Evolutionary conservation across 2,797 vertebrate species (phyloP).

Genomic region (Hirundo rustica): DNA sequence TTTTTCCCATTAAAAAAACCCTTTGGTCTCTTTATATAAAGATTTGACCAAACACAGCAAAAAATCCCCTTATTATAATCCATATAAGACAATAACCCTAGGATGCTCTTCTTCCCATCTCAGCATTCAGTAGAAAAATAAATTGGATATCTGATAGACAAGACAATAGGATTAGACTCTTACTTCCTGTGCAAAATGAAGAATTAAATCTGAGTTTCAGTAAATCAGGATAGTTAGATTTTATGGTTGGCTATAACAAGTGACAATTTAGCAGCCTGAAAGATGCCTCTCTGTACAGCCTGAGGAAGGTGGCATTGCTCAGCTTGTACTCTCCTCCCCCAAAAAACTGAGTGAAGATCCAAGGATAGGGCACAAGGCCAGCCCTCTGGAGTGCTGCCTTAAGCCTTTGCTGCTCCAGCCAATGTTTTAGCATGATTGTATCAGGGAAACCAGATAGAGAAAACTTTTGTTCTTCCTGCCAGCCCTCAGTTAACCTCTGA

Average conservation of each 20-base stretch:
- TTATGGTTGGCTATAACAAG: not conserved
- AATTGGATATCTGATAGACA: not conserved
- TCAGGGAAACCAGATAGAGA: not conserved
- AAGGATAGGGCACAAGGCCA: not conserved
- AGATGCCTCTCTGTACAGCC: not conserved
- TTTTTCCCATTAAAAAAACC: not conserved
- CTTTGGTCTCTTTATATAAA: not conserved
- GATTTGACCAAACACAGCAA: not conserved
- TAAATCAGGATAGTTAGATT: not conserved
- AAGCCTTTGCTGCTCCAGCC: not conserved
- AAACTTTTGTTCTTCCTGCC: constrained; percentile 16
- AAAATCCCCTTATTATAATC: not conserved
- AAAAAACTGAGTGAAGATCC: not conserved
- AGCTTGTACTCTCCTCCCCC: not conserved
- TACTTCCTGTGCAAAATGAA: not conserved
- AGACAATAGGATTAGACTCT: not conserved
- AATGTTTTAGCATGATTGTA: not conserved
- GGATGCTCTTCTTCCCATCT: not conserved
- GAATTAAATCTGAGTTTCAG: not conserved
- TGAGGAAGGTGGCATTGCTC: not conserved
- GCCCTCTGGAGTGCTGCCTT: not conserved
- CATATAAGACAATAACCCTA: not conserved
- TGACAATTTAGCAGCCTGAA: not conserved
- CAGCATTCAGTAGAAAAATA: not conserved
- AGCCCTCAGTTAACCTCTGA: not conserved